Evolutionary conservation across 1,140 invertebrate genomes (phyloP).

Genomic region (Drosophila pruinosa): DNA sequence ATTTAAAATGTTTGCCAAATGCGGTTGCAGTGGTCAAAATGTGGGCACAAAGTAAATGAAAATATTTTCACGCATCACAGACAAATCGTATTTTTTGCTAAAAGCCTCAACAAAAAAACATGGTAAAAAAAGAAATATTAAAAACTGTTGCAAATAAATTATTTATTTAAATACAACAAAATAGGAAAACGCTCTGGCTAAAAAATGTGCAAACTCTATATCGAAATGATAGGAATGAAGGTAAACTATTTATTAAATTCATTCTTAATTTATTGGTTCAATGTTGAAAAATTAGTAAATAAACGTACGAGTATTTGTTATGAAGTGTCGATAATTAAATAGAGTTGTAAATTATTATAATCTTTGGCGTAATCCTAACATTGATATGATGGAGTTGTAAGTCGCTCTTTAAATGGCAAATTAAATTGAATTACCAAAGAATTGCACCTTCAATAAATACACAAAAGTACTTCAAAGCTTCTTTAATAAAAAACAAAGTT

Average conservation of each 20-base stretch:
- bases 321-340: no score
- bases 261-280: not conserved
- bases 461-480: not conserved
- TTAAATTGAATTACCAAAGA: not conserved
- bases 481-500: not conserved
- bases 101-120: not conserved
- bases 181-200: not conserved
- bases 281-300: not conserved
- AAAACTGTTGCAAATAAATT: slow-evolving; percentile 21
- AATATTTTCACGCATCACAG: slow-evolving; percentile 52
- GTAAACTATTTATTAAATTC: slow-evolving; percentile 11
- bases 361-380: no score
- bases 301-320: slow-evolving; percentile 6
- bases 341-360: no score
- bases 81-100: slow-evolving; percentile 1
- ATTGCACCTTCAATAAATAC: no score
- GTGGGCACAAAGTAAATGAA: slow-evolving; percentile 67
- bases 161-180: slow-evolving; percentile 31
- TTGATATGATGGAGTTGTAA: not conserved
- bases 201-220: not conserved
- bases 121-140: not conserved
- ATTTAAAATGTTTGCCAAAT: slow-evolving; percentile 77
- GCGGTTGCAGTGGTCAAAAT: slow-evolving; percentile 65
- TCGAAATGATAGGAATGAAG: not conserved
- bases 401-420: no score